phyloP scores from a whole-genome alignment of 2,113 vertebrate genomes.

The Rhinogobius similis region DNA sequence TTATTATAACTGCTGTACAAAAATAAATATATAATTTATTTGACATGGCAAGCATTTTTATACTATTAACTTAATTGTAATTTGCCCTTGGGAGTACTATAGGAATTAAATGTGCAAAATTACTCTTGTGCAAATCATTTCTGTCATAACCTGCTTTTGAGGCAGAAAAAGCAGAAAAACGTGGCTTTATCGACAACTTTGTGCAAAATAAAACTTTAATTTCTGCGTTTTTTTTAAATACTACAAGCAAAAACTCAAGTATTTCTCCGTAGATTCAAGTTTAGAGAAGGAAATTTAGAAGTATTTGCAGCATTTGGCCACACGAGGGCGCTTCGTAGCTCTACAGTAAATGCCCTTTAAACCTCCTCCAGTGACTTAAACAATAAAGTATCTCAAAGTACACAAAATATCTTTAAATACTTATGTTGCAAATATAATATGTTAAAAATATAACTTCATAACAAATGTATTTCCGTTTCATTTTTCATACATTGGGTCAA shows the following conservation, averaged over 20 bases:
- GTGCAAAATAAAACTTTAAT: neutral
- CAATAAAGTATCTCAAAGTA: neutral
- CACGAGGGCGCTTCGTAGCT: neutral
- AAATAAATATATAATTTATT: neutral
- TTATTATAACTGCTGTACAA: slow-evolving; percentile 8
- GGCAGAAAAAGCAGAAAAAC: neutral
- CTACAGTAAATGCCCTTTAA: slow-evolving; percentile 4
- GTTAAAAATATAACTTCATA: too few relatives aligned
- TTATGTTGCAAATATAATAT: too few relatives aligned
- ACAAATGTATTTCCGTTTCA: too few relatives aligned
- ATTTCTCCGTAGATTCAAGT: neutral
- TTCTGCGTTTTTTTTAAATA: neutral
- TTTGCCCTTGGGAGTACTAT: neutral
- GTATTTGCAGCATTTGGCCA: slow-evolving; percentile 8
- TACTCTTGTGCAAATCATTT: slow-evolving; percentile 20
- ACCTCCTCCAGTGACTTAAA: neutral
- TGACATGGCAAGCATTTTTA: slow-evolving; percentile 1
- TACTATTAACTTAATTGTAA: slow-evolving; percentile 1
- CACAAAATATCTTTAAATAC: neutral
- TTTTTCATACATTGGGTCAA: too few relatives aligned
- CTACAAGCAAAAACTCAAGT: neutral
- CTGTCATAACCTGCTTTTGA: slow-evolving; percentile 1
- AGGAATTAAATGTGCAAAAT: slow-evolving; percentile 17
- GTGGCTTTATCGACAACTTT: neutral
- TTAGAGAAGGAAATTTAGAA: slow-evolving; percentile 1